Evolutionary conservation across 2,888 invertebrate species (phyloP).

Genomic region (Gisinianus flammeolus): DNA sequence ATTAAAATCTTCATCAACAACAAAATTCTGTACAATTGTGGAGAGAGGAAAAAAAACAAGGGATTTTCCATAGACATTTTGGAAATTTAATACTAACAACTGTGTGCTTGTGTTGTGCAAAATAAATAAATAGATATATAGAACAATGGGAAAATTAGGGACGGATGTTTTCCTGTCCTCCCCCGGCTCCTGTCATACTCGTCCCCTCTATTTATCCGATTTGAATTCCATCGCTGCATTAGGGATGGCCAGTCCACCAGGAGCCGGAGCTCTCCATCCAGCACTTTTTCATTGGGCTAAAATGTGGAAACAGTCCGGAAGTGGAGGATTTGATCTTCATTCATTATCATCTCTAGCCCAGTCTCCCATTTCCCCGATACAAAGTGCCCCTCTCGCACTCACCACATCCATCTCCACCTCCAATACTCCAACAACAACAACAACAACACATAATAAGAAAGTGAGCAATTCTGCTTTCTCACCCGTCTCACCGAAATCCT

Average conservation of each 20-base stretch:
- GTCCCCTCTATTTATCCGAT: conserved; percentile 20
- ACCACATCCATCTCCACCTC: conserved; percentile 44
- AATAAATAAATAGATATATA: background rate
- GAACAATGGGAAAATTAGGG: conserved; percentile 33
- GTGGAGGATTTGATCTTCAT: conserved; percentile 21
- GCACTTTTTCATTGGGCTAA: conserved; percentile 58
- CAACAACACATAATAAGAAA: conserved; percentile 10
- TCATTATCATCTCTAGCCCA: background rate
- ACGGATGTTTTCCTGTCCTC: conserved; percentile 35
- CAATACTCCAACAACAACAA: background rate
- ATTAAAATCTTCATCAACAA: too few relatives aligned
- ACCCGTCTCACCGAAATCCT: conserved; percentile 52
- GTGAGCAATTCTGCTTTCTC: conserved; percentile 55
- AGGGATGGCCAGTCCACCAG: conserved; percentile 21
- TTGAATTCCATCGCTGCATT: conserved; percentile 21
- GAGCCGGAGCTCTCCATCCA: conserved; percentile 54
- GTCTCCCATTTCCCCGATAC: conserved; percentile 42
- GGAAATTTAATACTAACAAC: too few relatives aligned
- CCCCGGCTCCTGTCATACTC: conserved; percentile 19
- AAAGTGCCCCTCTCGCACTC: conserved; percentile 50
- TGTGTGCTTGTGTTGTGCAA: too few relatives aligned
- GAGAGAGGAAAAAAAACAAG: too few relatives aligned
- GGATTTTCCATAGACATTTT: too few relatives aligned
- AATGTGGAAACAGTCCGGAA: conserved; percentile 46
- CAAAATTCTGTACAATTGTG: too few relatives aligned